phyloP scores from a whole-genome alignment of 1,140 invertebrate genomes.

The Dinoponera quadriceps region DNA sequence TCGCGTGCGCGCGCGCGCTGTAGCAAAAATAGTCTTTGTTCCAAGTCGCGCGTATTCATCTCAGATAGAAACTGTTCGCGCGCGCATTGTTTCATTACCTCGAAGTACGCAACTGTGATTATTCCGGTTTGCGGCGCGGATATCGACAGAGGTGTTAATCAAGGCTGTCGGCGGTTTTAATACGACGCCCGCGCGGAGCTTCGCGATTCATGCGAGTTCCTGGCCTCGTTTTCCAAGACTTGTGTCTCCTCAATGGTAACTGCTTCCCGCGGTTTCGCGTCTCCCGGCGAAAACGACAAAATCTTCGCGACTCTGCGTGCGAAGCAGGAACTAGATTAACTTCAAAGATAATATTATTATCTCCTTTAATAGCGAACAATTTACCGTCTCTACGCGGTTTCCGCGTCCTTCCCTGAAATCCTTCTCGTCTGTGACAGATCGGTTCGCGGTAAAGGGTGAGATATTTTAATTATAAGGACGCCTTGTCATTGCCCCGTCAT shows the following conservation, averaged over 20 bases:
- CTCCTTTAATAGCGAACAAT: neutral
- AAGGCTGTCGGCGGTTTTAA: slow-evolving; percentile 24
- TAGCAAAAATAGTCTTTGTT: slow-evolving; percentile 17
- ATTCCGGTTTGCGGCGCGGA: slow-evolving; percentile 14
- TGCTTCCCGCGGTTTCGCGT: neutral
- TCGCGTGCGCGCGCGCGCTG: neutral
- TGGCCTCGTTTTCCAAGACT: neutral
- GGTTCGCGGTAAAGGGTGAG: neutral
- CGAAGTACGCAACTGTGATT: slow-evolving; percentile 33
- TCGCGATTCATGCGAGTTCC: slow-evolving; percentile 21
- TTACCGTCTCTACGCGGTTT: neutral
- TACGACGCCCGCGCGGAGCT: neutral
- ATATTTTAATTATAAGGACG: neutral
- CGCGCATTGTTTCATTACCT: slow-evolving; percentile 34
- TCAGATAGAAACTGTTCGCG: slow-evolving; percentile 2
- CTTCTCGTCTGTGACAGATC: neutral
- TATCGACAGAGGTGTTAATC: slow-evolving; percentile 41
- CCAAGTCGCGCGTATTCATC: slow-evolving; percentile 1
- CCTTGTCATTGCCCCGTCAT: neutral
- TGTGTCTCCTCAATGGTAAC: neutral
- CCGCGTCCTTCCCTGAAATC: neutral
- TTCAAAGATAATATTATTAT: slow-evolving; percentile 18
- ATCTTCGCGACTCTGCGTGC: neutral
- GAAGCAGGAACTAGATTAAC: neutral
- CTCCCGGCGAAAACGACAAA: neutral